Base-by-base conservation (phyloP, 2,113 vertebrate species). In the Acrocephalus kingi region DNA sequence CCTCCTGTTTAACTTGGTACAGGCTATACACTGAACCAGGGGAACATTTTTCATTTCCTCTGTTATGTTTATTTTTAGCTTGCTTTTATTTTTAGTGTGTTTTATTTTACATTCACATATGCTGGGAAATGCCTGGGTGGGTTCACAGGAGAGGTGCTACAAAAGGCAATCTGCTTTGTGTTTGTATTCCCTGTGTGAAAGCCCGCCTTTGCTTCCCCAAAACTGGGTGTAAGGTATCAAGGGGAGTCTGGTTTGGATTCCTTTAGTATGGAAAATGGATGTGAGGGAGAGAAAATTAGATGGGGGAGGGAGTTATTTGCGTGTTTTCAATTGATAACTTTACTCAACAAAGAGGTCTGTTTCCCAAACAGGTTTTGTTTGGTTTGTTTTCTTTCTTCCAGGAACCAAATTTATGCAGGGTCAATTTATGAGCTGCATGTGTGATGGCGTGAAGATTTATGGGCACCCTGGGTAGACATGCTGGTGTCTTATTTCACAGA, bases 81-180 rank as follows among this genome's bases (percentile, higher is more conserved):
- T 88, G 48, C 23, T 80, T 91, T 97, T 96, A 71, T 74, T 94
- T 96, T 96, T 75, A 88, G 56, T 25, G 64, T 43, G 33, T 61
- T 97, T 91, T 66, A 68, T 89, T 96, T 96, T 68, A 88, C n/a
- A 45, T 75, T 96, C 62, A 41, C 49, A 19, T 58, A 12, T 89
- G 71, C 94, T 94, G 90, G 89, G 96, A 96, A 97, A 76, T 82
- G 64, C 66, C 79, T 69, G 81, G 51, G 85, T 17, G 21, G 24
- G 37, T 58, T 97, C 86, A 83, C 64, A 88, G 94, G 89, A 93
- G 97, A 96, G 87, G 89, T 94, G 84, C 89, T 95, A 58, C 84
- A 79, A 87, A 92, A 86, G 67, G 48, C 41, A 21, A 49, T 76
- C 73, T 87, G 83, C 56, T 18, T 83, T 87, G 37, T 84, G 54